phyloP scores from a whole-genome alignment of 2,113 vertebrate species.

The Tyrannus savana region DNA sequence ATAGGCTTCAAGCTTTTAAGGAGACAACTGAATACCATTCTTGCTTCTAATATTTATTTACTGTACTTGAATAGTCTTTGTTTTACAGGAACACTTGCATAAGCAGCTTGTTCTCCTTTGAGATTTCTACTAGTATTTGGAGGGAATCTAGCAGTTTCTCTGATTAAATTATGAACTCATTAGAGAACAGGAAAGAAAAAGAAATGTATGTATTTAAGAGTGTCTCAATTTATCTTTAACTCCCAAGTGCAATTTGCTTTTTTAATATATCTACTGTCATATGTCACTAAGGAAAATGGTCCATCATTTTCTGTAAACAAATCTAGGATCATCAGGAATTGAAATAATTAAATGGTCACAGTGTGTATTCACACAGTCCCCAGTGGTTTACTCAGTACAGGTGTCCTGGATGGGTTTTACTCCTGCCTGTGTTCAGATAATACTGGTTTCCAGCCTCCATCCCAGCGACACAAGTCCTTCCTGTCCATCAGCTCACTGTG shows the following conservation, averaged over 20 bases:
- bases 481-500: background rate
- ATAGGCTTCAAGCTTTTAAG: background rate
- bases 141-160: constrained; percentile 52
- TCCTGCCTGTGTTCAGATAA: background rate
- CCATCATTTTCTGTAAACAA: constrained; percentile 42
- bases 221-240: constrained; percentile 55
- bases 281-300: constrained; percentile 35
- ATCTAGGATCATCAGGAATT: background rate
- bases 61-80: constrained; percentile 36
- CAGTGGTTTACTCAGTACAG: background rate
- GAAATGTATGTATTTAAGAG: constrained; percentile 35
- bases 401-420: background rate
- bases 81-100: constrained; percentile 44
- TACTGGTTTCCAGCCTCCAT: background rate
- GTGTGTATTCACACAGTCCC: background rate
- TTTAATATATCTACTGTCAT: background rate
- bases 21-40: background rate
- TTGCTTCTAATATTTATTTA: background rate
- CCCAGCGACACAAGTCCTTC: background rate
- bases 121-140: constrained; percentile 37
- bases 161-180: constrained; percentile 66
- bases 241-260: constrained; percentile 24
- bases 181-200: constrained; percentile 45
- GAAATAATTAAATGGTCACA: background rate
- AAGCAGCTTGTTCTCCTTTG: constrained; percentile 55